Evolutionary conservation across 2,888 invertebrate species (phyloP), one percentile per base, ranked within the genome.

Genomic region (Cephus sareptanus): DNA sequence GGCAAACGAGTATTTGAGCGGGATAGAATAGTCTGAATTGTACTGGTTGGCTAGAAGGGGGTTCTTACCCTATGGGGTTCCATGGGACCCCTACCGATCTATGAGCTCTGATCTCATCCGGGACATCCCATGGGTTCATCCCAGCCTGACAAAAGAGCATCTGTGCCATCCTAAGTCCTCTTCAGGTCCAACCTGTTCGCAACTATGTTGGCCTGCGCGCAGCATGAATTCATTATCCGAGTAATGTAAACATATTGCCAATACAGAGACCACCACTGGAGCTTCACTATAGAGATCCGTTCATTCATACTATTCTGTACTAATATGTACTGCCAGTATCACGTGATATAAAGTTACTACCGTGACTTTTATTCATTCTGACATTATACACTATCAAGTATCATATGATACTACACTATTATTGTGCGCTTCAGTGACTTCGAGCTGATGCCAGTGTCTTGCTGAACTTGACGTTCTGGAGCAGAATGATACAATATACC

Each of bases 211-310:
- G 82, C 85, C 84, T 79, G 73, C 83, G 85, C 86, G 76, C 85
- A 84, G 82, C 88, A 87, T 87, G 89, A 90, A 90, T 90, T 91
- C 91, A 91, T 91, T 91, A 91, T 89, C 88, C 85, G 86, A 79
- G 89, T 91, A 90, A 91, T 91, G 88, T 89, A 91, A 91, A 91
- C 91, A 91, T 91, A 91, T 91, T 91, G 91, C 82, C 30, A 56
- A n/a, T 75, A 37, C 68, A 34, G 74, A 56, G 56, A 23, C 56
- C 56, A 23, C 56, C 23, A 23, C 56, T 56, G 56, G 23, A 23
- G 56, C 56, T 56, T 56, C 56, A 9, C 56, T 56, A 56, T 56
- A 56, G 56, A 23, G 56, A 56, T 56, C 56, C 56, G 56, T 56
- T 56, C 56, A 56, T 56, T 56, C 56, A 56, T 56, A 56, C 56